Percentiles rank a stretch among this genome's conserved stretches.
These are phyloP conservation scores for Knipowitschia caucasica DNA, from an alignment of 2,797 vertebrate species.

Conservation along the genomic window DNA sequence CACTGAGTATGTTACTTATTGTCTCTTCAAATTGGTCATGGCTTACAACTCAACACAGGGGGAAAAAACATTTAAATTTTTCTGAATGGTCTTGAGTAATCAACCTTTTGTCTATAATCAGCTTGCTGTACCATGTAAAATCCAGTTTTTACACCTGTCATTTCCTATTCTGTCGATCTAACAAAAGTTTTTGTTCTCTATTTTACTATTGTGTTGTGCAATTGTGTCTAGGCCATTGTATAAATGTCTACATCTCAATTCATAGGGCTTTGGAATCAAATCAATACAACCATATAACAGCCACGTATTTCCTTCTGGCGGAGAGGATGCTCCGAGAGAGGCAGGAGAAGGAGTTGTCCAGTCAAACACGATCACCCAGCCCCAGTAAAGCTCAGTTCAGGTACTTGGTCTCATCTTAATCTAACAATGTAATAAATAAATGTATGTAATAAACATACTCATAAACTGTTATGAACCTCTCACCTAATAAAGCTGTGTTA, in stretches of 20 bases:
- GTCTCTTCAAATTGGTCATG: constrained; percentile 19
- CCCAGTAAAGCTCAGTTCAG: constrained; percentile 96
- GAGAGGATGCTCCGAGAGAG: constrained; percentile 91
- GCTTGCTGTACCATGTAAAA: constrained; percentile 42
- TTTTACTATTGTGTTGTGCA: not conserved
- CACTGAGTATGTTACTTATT: constrained; percentile 91
- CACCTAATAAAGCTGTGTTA: not conserved
- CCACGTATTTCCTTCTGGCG: constrained; percentile 92
- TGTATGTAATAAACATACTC: no score
- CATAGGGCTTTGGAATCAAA: constrained; percentile 90
- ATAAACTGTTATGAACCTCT: no score
- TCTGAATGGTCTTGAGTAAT: constrained; percentile 6
- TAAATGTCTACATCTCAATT: constrained; percentile 1
- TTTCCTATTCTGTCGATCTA: constrained; percentile 23
- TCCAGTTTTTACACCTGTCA: constrained; percentile 34
- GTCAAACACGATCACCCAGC: constrained; percentile 82
- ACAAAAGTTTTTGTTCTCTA: not conserved
- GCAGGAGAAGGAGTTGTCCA: constrained; percentile 89
- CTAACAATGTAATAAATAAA: no score
- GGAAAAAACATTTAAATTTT: constrained; percentile 27
- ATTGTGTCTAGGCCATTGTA: constrained; percentile 12
- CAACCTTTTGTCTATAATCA: constrained; percentile 44
- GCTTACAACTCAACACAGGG: constrained; percentile 16
- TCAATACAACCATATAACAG: constrained; percentile 96
- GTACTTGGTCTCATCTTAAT: constrained; percentile 54